Percentiles rank a stretch among this genome's conserved stretches.
These are phyloP conservation scores for Panthera leo DNA, from an alignment of 2,113 vertebrate species.

Conservation along the genomic window DNA sequence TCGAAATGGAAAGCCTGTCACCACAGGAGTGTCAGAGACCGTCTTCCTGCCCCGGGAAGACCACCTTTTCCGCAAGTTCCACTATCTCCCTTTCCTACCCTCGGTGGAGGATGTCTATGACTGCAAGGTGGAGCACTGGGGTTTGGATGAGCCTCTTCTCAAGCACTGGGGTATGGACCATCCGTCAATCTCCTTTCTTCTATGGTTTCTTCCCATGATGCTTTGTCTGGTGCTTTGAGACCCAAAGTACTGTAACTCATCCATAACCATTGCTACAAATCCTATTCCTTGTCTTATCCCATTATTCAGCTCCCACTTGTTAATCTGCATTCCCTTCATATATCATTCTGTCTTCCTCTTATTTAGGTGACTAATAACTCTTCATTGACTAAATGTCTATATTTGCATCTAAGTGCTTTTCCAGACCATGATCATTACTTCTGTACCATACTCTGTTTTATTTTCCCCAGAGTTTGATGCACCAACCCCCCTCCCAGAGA, in stretches of 20 bases:
- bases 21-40: slow-evolving; percentile 63
- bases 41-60: slow-evolving; percentile 79
- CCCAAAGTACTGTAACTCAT: background rate
- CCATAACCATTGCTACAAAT: background rate
- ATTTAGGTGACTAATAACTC: background rate
- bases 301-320: fast-evolving
- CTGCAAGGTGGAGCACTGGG: slow-evolving; percentile 78
- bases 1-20: slow-evolving; percentile 81
- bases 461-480: slow-evolving; percentile 67
- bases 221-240: background rate
- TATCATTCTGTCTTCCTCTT: background rate
- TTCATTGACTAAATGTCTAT: background rate
- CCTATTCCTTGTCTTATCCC: background rate
- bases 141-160: background rate
- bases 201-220: background rate
- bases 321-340: background rate
- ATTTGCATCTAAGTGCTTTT: background rate
- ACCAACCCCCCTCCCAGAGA: slow-evolving; percentile 54
- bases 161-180: slow-evolving; percentile 78
- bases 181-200: slow-evolving; percentile 12
- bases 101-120: slow-evolving; percentile 64
- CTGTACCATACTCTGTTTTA: background rate
- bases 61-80: slow-evolving; percentile 78
- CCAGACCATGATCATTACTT: background rate
- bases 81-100: slow-evolving; percentile 81